Evolutionary conservation across 2,113 vertebrate species (phyloP), one percentile per base, ranked within the genome.

Genomic region (Chunga burmeisteri): DNA sequence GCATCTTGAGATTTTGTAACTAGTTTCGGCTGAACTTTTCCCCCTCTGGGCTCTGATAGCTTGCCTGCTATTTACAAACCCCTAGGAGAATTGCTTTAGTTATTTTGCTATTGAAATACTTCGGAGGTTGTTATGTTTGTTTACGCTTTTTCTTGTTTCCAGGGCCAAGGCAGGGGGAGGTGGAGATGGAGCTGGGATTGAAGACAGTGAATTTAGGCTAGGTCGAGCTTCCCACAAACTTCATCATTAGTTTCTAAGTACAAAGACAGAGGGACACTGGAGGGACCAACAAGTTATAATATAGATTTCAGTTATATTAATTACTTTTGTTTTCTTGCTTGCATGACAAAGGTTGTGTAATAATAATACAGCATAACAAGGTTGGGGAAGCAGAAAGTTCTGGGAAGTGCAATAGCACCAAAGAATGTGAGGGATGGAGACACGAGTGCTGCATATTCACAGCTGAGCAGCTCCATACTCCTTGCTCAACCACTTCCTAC

Each of bases 21-120:
- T 89, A 84, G 62, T 96, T 97, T 89, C 56, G 2, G 91, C 93
- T 97, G 93, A 98, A 97, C 88, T 96, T 97, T 96, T 85, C 65
- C 78, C 88, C 94, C 96, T 96, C 82, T 83, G 74, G 87, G 85
- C 91, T 96, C 94, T 95, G 91, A 96, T 81, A 89, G 91, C 80
- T 96, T 73, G 86, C 96, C 88, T 96, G 94, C 84, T 97, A 87
- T 94, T 96, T 95, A 97, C 86, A 87, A 97, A 90, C 72, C 86
- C 88, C 87, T 42, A 13, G 16, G 94, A 96, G 91, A 96, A 97
- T 86, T 85, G 67, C 75, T 86, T 75, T 71, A 52, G 73, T 91
- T 96, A 92, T 82, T 95, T 95, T 91, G 88, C 94, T 96, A 95
- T 93, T 98, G 96, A 97, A 98, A 97, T 97, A 79, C 56, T 79